These are phyloP conservation scores for Verasper variegatus DNA, from an alignment of 2,113 vertebrate species.

Conservation along the genomic window DNA sequence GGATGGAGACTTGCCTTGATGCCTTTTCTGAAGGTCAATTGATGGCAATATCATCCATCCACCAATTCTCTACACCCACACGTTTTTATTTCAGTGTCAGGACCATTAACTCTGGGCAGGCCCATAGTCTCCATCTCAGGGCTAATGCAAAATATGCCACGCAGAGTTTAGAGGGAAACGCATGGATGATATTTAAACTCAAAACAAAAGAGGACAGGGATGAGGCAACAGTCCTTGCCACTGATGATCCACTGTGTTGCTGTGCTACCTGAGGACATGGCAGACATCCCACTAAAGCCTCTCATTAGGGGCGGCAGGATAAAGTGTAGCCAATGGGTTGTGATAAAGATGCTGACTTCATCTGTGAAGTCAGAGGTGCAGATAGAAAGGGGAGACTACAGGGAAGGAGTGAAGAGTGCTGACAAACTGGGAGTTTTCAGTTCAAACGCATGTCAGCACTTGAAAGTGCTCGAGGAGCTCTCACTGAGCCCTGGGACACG, in stretches of 20 bases:
- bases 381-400: slow-evolving; percentile 42
- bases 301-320: slow-evolving; percentile 15
- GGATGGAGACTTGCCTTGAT: slow-evolving; percentile 12
- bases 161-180: background rate
- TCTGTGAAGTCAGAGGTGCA: slow-evolving; percentile 56
- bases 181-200: background rate
- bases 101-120: background rate
- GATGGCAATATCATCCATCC: slow-evolving; percentile 1
- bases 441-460: slow-evolving; percentile 75
- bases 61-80: slow-evolving; percentile 7
- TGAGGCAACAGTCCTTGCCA: slow-evolving; percentile 5
- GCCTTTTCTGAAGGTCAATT: slow-evolving; percentile 40
- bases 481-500: slow-evolving; percentile 59
- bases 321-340: slow-evolving; percentile 35
- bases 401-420: slow-evolving; percentile 69
- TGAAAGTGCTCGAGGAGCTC: slow-evolving; percentile 68
- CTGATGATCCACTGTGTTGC: background rate
- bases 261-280: slow-evolving; percentile 1
- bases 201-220: slow-evolving; percentile 1
- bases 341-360: slow-evolving; percentile 65
- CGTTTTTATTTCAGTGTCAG: background rate
- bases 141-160: background rate
- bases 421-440: slow-evolving; percentile 72
- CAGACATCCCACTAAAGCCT: slow-evolving; percentile 19
- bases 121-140: slow-evolving; percentile 1